Evolutionary conservation across 2,797 vertebrate genomes (phyloP), one percentile per base, ranked within the genome.

Genomic region (Lycodopsis pacificus): DNA sequence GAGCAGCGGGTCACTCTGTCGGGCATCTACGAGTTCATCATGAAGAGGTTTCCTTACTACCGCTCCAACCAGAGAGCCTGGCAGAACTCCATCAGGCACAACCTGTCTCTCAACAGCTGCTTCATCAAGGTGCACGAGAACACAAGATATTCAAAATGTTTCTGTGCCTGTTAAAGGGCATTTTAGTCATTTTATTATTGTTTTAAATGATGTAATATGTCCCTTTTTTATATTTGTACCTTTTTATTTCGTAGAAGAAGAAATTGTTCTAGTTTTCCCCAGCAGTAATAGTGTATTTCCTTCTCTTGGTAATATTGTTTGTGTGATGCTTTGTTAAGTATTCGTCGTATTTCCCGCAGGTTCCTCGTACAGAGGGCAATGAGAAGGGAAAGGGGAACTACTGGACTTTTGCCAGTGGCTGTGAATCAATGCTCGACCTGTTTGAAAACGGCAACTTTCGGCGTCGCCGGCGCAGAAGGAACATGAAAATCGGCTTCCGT

Each of bases 11-110:
- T 98, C 81, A 99, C 98, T 34, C 95, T 99, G 83, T 97, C 98
- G 0, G 98, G 98, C 83, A 99, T 99, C 94, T 99, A 99, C 70
- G 98, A 99, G 93, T 99, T 98, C 94, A 99, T 99, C 95, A 97
- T 96, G 96, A 97, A 96, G 93, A 94, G 96, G 76, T 99, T 99
- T 90, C 98, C 98, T 5, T 99, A 98, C 86, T 99, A 99, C 92
- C 95, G 98, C 77, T 97, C 97, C 76, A 99, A 99, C 94, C 97
- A 98, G 94, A 95, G 97, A 87, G 98, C 98, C 80, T 99, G 98
- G 98, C 98, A 99, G 93, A 99, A 99, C 95, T 99, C 98, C 90
- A 98, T 99, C 84, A 94, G 98, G 71, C 98, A 99, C 94, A 99
- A 99, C 95, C 95, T 99, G 79, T 99, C 98, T 0, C 97, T 99